Percentiles rank a stretch among this genome's conserved stretches.
phyloP scores from a whole-genome alignment of 2,888 invertebrate species.

The Julus scandinavius region DNA sequence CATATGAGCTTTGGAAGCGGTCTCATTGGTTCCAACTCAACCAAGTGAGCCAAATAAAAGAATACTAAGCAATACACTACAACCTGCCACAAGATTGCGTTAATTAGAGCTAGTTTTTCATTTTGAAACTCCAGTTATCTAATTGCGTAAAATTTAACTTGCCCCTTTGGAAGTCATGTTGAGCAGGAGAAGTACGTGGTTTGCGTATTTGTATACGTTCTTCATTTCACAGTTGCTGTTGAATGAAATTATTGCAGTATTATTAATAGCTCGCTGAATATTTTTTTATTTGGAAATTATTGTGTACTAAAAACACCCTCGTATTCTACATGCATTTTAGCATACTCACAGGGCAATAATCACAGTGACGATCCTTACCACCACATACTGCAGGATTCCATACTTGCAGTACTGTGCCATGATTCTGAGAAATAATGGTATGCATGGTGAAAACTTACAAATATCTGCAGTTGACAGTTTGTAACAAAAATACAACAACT shows the following conservation, averaged over 20 bases:
- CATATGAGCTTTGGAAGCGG: constrained; percentile 96
- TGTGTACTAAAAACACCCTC: too few species aligned
- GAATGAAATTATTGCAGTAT: neutral
- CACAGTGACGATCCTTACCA: constrained; percentile 89
- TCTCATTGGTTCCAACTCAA: constrained; percentile 89
- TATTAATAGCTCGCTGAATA: neutral
- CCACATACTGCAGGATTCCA: constrained; percentile 94
- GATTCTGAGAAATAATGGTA: constrained; percentile 70
- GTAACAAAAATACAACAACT: neutral
- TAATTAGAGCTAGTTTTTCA: neutral
- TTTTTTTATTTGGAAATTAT: neutral
- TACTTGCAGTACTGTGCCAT: constrained; percentile 96
- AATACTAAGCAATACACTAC: constrained; percentile 96
- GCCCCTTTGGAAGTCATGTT: constrained; percentile 14
- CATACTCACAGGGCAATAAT: constrained; percentile 84
- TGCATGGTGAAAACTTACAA: neutral
- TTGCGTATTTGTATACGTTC: constrained; percentile 13
- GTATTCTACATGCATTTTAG: too few species aligned
- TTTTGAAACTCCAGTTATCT: neutral
- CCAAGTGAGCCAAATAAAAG: constrained; percentile 89
- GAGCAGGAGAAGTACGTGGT: constrained; percentile 13
- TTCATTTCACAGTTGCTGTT: constrained; percentile 16
- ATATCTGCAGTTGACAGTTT: neutral
- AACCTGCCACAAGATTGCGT: constrained; percentile 62
- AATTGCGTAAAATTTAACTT: neutral